Conservation (phyloP, 2,888 invertebrate species). For the Arrhopalites spinosus region DNA sequence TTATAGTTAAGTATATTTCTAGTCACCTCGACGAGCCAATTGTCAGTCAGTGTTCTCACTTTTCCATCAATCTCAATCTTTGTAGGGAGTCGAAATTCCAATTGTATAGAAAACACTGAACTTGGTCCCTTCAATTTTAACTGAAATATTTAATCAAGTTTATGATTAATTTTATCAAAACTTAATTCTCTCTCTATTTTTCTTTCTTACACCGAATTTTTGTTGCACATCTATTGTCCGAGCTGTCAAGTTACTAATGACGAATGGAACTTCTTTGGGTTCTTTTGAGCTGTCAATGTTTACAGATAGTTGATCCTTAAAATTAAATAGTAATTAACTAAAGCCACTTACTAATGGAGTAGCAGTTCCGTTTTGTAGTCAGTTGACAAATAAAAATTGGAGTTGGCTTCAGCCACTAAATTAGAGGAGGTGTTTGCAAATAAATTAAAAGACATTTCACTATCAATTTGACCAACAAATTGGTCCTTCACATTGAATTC, state of each 20-base stretch:
- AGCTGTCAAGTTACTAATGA: background rate
- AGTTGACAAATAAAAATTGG: background rate
- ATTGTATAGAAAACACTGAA: background rate
- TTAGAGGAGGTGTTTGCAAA: background rate
- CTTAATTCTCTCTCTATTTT: background rate
- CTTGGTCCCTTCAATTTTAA: background rate
- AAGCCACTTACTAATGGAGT: background rate
- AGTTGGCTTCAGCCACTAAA: background rate
- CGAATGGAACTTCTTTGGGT: background rate
- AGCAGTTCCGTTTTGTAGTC: background rate
- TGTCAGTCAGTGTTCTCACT: background rate
- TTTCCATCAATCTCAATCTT: background rate
- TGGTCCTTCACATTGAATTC: slow-evolving; percentile 1
- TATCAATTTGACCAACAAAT: background rate
- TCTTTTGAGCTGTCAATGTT: background rate
- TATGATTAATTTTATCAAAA: background rate
- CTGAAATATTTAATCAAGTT: background rate
- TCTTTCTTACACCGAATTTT: background rate
- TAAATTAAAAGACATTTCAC: background rate
- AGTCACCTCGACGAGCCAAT: background rate
- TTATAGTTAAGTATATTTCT: too few relatives aligned
- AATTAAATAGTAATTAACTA: background rate
- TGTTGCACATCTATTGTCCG: background rate
- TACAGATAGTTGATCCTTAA: too few relatives aligned
- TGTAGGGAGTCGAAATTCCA: slow-evolving; percentile 1